Evolutionary conservation across 2,888 invertebrate genomes (phyloP).

Genomic region (Cancer borealis): DNA sequence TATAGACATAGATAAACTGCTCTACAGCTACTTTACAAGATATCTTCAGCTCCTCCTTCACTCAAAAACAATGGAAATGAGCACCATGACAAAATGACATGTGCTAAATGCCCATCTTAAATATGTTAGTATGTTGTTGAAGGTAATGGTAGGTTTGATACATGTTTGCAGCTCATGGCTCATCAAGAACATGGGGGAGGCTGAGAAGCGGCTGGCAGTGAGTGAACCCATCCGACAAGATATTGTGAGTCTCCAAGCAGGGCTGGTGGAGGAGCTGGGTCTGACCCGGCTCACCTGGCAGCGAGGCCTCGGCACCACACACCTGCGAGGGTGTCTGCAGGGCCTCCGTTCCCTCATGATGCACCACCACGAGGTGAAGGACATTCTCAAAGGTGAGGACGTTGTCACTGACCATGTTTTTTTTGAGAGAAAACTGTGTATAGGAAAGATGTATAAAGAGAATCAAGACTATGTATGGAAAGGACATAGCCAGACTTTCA

Average conservation of each 20-base stretch:
- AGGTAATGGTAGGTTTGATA: neutral
- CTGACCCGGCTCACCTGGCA: slow-evolving; percentile 79
- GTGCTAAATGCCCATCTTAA: neutral
- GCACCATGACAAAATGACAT: neutral
- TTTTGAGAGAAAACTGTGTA: neutral
- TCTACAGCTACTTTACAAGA: neutral
- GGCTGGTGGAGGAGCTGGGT: slow-evolving; percentile 77
- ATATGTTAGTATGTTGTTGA: neutral
- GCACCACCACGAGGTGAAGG: slow-evolving; percentile 87
- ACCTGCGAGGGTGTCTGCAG: slow-evolving; percentile 93
- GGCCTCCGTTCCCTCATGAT: slow-evolving; percentile 88
- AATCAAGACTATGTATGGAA: neutral
- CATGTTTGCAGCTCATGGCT: slow-evolving; percentile 72
- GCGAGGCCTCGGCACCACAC: slow-evolving; percentile 82
- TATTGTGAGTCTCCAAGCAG: slow-evolving; percentile 64
- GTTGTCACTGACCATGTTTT: neutral
- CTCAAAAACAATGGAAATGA: neutral
- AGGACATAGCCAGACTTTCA: neutral
- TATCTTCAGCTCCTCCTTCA: neutral
- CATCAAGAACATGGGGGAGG: slow-evolving; percentile 77
- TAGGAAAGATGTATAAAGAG: neutral
- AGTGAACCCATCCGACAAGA: slow-evolving; percentile 75
- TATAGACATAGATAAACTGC: neutral
- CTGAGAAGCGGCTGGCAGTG: slow-evolving; percentile 70
- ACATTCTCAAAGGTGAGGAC: slow-evolving; percentile 77